Evolutionary conservation across 2,797 vertebrate species (phyloP).

Genomic region (Craterocephalus amniculus): DNA sequence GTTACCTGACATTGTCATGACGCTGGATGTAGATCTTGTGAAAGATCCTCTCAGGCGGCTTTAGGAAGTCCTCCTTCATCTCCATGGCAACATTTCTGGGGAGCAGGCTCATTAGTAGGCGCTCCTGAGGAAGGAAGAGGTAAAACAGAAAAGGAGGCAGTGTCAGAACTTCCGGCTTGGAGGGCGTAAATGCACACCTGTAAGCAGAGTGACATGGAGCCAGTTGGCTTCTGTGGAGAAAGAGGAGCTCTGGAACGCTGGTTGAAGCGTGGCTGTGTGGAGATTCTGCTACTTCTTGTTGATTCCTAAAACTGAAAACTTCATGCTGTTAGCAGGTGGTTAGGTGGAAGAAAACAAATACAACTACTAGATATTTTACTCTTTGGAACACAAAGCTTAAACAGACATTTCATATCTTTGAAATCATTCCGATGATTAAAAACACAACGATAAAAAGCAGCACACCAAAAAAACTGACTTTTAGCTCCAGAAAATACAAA

Average conservation of each 20-base stretch:
- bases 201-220: background rate
- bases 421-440: too few relatives aligned
- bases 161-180: background rate
- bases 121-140: constrained; percentile 80
- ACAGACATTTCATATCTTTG: too few relatives aligned
- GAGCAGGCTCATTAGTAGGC: constrained; percentile 94
- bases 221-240: background rate
- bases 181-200: background rate
- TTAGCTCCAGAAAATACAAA: too few relatives aligned
- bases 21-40: constrained; percentile 99
- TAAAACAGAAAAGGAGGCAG: background rate
- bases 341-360: too few relatives aligned
- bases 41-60: constrained; percentile 96
- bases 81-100: constrained; percentile 97
- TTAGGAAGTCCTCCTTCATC: constrained; percentile 98
- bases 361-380: too few relatives aligned
- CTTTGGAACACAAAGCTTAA: too few relatives aligned
- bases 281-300: background rate
- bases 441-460: too few relatives aligned
- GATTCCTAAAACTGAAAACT: too few relatives aligned
- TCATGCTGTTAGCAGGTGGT: too few relatives aligned
- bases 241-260: background rate
- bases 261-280: background rate
- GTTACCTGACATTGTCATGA: constrained; percentile 89
- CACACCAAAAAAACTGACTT: too few relatives aligned